Evolutionary conservation across 2,797 vertebrate genomes (phyloP).

Genomic region (Peromyscus aztecus): DNA sequence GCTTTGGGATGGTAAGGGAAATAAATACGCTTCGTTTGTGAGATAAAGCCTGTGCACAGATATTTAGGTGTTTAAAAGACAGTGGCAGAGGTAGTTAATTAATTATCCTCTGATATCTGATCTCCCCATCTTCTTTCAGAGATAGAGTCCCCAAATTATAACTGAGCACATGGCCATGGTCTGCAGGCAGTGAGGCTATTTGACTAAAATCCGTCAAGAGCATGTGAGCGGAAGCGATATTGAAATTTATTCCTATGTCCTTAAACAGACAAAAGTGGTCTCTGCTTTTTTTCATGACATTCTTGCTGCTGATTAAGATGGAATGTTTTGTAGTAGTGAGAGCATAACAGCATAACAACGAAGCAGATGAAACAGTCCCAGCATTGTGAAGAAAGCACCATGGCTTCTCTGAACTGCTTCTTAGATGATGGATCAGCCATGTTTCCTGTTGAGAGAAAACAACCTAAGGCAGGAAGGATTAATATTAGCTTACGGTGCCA

Average conservation of each 20-base stretch:
- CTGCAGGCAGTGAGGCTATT: not conserved
- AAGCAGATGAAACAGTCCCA: not conserved
- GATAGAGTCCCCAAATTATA: constrained; percentile 13
- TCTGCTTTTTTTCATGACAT: not conserved
- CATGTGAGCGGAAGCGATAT: not conserved
- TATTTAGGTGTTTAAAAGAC: not conserved
- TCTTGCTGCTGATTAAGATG: not conserved
- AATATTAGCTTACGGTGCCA: not conserved
- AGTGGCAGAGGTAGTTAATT: constrained; percentile 19
- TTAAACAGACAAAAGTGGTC: constrained; percentile 8
- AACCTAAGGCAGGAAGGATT: not conserved
- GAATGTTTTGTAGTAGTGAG: not conserved
- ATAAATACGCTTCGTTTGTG: constrained; percentile 39
- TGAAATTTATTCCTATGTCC: constrained; percentile 26
- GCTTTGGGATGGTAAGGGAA: not conserved
- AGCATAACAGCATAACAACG: not conserved
- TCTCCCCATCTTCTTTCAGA: constrained; percentile 29
- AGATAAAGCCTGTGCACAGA: constrained; percentile 38
- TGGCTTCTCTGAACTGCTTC: not conserved
- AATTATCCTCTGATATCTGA: constrained; percentile 10
- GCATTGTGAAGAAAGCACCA: not conserved
- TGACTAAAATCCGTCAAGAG: not conserved
- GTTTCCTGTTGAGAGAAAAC: not conserved
- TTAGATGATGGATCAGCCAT: not conserved
- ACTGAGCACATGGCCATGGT: not conserved